Conservation (phyloP, 2,113 vertebrate species). For the Crotalus tigris region DNA sequence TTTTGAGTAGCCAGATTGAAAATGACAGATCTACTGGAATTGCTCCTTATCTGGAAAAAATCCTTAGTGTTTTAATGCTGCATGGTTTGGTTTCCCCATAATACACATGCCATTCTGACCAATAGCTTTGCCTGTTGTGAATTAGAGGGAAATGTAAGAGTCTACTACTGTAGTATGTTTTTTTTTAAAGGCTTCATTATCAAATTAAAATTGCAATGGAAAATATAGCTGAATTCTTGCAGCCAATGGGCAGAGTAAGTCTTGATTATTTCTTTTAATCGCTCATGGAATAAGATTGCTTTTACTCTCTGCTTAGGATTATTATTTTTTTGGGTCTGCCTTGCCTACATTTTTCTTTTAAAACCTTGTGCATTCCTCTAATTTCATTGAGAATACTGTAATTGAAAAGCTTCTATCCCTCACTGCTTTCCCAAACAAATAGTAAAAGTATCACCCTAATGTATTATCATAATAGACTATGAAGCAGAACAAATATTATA, state of each 20-base stretch:
- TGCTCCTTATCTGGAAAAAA: not conserved
- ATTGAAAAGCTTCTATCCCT: conserved; percentile 38
- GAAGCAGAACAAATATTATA: conserved; percentile 31
- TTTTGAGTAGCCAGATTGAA: not conserved
- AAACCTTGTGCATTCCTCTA: conserved; percentile 28
- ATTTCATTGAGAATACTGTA: conserved; percentile 38
- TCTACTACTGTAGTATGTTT: not conserved
- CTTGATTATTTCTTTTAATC: conserved; percentile 9
- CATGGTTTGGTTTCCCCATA: not conserved
- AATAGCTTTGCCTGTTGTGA: conserved; percentile 1
- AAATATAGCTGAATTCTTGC: conserved; percentile 19
- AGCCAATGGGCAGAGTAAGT: not conserved
- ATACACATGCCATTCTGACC: not conserved
- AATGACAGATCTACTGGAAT: not conserved
- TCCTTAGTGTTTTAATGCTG: not conserved
- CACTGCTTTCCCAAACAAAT: conserved; percentile 38
- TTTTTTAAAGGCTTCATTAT: not conserved
- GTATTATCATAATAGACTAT: conserved; percentile 14
- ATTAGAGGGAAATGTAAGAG: conserved; percentile 25
- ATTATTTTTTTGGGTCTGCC: not conserved
- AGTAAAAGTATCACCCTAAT: conserved; percentile 14
- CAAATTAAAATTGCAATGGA: conserved; percentile 22
- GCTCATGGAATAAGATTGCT: not conserved
- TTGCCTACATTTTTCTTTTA: conserved; percentile 34
- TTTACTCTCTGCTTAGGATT: not conserved